Conservation (phyloP, 1,140 invertebrate genomes). For the Elysia chlorotica region DNA sequence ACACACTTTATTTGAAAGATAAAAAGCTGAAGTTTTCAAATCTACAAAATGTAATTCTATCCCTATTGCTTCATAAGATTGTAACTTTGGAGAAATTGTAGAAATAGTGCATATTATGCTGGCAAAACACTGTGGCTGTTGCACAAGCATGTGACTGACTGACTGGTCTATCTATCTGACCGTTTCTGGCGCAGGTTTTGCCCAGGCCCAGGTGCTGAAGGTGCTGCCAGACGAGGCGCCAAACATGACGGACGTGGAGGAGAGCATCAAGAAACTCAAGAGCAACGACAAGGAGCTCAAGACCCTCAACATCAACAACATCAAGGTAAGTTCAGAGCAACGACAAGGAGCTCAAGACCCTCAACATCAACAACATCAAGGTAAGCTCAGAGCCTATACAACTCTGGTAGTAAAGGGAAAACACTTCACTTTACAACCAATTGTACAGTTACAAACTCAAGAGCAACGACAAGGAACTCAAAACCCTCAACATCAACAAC, state of each 20-base stretch:
- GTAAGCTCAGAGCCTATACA: too few species aligned
- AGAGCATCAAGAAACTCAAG: slow-evolving; percentile 83
- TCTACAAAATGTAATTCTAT: too few species aligned
- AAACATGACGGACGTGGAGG: slow-evolving; percentile 91
- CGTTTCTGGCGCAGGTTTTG: slow-evolving; percentile 82
- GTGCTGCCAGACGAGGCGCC: slow-evolving; percentile 86
- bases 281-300: slow-evolving; percentile 79
- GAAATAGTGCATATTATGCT: too few species aligned
- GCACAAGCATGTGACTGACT: too few species aligned
- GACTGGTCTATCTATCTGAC: too few species aligned
- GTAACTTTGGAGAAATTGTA: too few species aligned
- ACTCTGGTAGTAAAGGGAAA: too few species aligned
- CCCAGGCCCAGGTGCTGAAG: slow-evolving; percentile 92
- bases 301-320: slow-evolving; percentile 60
- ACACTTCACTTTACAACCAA: too few species aligned
- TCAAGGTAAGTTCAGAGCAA: slow-evolving; percentile 75
- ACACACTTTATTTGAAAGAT: too few species aligned
- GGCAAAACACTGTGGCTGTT: background rate
- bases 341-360: slow-evolving; percentile 71
- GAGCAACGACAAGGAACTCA: slow-evolving; percentile 79
- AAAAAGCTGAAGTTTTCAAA: too few species aligned
- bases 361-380: slow-evolving; percentile 62
- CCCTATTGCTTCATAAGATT: too few species aligned
- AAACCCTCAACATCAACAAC: slow-evolving; percentile 59
- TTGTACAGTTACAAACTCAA: too few species aligned